Evolutionary conservation across 2,888 invertebrate genomes (phyloP), one percentile per base, ranked within the genome.

Genomic region (Sesamia inferens): DNA sequence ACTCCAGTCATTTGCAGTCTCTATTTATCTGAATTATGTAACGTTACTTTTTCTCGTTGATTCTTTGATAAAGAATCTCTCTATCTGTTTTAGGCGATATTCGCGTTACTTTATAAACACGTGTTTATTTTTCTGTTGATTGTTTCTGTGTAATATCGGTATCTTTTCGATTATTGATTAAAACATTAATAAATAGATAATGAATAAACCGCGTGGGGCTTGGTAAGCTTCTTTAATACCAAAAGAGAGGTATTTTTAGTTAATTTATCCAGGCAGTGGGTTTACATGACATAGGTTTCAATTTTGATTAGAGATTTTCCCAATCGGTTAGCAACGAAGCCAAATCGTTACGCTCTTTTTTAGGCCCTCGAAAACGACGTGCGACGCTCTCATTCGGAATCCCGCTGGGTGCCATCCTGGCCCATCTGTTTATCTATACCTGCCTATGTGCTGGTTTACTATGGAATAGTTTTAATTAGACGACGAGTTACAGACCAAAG

Each of bases 71-170:
- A 55, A 14, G 51, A 51, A 57, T 24, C 5, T 39, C n/a, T 59
- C 1, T 51, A 58, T 76, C 62, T 24, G 13, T 47, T 39, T 44
- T 7, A 64, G 24, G 24, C n/a, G 19, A 42, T 44, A 48, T 51
- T 62, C 42, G 24, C 14, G 2, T 31, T 48, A 47, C 14, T 48
- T 65, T 14, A 31, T 5, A 54, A 2, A 61, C 76, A 55, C 71
- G 59, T 71, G 65, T 24, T 54, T 55, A 54, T 39, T 31, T 54
- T 54, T 59, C 39, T 47, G 11, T 39, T 51, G 22, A 69, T 77
- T 69, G 7, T 63, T 63, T 51, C n/a, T n/a, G 7, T 7, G 10
- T 16, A 19, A 69, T 62, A 51, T 8, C 8, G 13, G 10, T 77
- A 69, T 58, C 10, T 48, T 47, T 67, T 19, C 3, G 54, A 19